phyloP scores from a whole-genome alignment of 2,113 vertebrate genomes.

The Peromyscus maniculatus region DNA sequence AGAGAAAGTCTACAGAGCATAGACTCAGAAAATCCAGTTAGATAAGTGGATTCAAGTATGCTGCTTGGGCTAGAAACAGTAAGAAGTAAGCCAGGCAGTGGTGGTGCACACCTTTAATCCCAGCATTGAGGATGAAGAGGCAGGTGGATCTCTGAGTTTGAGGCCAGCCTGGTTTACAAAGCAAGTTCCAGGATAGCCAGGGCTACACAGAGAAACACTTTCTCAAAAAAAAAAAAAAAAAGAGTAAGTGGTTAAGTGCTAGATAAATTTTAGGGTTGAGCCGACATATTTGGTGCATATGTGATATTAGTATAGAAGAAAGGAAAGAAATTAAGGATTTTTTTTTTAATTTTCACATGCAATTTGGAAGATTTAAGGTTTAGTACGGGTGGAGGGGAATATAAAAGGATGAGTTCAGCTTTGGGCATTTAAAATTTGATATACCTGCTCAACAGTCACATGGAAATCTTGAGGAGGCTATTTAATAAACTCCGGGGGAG shows the following conservation, averaged over 20 bases:
- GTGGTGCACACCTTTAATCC: neutral
- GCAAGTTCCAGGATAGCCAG: neutral
- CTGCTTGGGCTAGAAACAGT: neutral
- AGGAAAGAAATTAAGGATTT: neutral
- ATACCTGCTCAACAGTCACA: neutral
- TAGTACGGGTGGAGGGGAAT: neutral
- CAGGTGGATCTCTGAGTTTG: neutral
- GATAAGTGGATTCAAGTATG: neutral
- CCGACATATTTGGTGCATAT: conserved; percentile 6
- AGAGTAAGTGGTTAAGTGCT: neutral
- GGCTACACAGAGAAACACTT: neutral
- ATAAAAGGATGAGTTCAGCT: neutral
- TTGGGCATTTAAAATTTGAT: neutral
- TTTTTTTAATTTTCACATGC: neutral
- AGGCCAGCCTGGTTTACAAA: neutral
- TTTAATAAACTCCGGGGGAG: neutral
- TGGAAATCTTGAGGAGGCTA: conserved; percentile 24
- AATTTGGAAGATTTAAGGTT: neutral
- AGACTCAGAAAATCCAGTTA: conserved; percentile 13
- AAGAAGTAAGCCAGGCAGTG: neutral
- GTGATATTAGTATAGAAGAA: neutral
- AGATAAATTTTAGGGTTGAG: conserved; percentile 1
- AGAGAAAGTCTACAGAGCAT: neutral
- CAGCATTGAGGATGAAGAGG: neutral
- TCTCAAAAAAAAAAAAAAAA: neutral